These are phyloP conservation scores for Lasioglossum vierecki DNA, from an alignment of 2,888 invertebrate species.

Conservation along the genomic window DNA sequence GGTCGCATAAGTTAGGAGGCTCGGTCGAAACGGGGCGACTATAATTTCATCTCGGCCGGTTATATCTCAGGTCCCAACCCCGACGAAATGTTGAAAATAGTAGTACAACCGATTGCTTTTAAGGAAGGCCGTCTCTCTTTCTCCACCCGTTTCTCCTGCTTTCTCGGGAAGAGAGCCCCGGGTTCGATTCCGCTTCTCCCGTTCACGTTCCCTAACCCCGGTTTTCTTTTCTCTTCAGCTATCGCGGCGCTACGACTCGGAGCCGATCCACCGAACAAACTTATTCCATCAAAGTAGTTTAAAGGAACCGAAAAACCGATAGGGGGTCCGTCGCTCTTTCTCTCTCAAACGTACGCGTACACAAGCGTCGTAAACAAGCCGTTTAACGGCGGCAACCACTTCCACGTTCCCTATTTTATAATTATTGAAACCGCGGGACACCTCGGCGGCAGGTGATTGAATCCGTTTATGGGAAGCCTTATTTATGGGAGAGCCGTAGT, in stretches of 20 bases:
- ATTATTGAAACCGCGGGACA: conserved; percentile 3
- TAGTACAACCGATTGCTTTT: conserved; percentile 82
- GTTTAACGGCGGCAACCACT: background rate
- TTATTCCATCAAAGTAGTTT: conserved; percentile 48
- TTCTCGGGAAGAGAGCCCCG: background rate
- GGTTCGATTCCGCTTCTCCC: conserved; percentile 23
- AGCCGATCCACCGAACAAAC: conserved; percentile 37
- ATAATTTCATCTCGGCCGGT: conserved; percentile 80
- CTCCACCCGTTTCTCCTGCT: conserved; percentile 30
- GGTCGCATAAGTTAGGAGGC: conserved; percentile 78
- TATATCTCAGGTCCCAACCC: conserved; percentile 76
- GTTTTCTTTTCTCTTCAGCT: conserved; percentile 18
- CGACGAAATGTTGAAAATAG: conserved; percentile 81
- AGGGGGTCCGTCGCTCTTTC: background rate
- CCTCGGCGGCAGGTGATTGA: background rate
- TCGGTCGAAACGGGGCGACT: conserved; percentile 74
- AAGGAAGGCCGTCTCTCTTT: conserved; percentile 71
- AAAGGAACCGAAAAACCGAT: conserved; percentile 31
- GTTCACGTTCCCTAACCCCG: conserved; percentile 27
- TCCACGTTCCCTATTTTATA: conserved; percentile 3
- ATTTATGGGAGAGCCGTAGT: too few species aligned
- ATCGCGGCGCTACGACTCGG: conserved; percentile 5
- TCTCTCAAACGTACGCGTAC: background rate
- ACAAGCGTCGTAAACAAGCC: conserved; percentile 8
- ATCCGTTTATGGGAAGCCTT: background rate